These are phyloP conservation scores for Bombyx huttoni DNA, from an alignment of 2,888 invertebrate species.

Conservation along the genomic window DNA sequence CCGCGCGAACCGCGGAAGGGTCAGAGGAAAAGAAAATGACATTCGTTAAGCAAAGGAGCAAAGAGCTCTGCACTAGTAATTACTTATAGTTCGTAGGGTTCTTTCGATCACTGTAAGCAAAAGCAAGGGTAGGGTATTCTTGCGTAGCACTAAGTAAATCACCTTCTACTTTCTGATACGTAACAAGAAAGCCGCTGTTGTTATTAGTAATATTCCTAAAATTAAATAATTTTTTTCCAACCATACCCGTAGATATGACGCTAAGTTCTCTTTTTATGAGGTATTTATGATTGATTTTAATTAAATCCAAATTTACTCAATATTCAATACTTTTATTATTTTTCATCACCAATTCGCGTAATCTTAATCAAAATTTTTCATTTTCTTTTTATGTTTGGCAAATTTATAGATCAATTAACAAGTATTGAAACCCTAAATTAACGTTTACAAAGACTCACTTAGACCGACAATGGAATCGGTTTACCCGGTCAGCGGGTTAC, in stretches of 20 bases:
- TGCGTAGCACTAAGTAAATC: background rate
- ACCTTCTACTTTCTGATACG: constrained; percentile 19
- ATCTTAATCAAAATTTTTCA: no score
- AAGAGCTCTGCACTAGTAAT: constrained; percentile 48
- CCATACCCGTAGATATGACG: constrained; percentile 14
- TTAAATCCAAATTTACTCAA: background rate
- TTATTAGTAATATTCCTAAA: constrained; percentile 26
- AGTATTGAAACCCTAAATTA: no score
- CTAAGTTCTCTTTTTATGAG: constrained; percentile 6
- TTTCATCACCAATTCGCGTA: no score
- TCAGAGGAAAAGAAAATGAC: constrained; percentile 69
- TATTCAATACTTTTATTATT: no score
- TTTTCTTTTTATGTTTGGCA: no score
- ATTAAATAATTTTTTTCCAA: constrained; percentile 23
- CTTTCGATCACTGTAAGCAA: constrained; percentile 14
- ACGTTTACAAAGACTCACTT: no score
- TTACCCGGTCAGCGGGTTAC: no score
- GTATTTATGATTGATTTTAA: background rate
- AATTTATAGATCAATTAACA: no score
- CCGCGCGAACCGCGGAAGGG: constrained; percentile 69
- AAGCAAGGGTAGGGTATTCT: background rate
- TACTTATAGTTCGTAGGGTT: constrained; percentile 38
- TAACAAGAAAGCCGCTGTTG: constrained; percentile 26
- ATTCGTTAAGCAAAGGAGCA: constrained; percentile 66
- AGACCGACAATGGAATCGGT: no score